Base-by-base conservation (phyloP, 2,113 vertebrate genomes). In the Anser brachyrhynchus region DNA sequence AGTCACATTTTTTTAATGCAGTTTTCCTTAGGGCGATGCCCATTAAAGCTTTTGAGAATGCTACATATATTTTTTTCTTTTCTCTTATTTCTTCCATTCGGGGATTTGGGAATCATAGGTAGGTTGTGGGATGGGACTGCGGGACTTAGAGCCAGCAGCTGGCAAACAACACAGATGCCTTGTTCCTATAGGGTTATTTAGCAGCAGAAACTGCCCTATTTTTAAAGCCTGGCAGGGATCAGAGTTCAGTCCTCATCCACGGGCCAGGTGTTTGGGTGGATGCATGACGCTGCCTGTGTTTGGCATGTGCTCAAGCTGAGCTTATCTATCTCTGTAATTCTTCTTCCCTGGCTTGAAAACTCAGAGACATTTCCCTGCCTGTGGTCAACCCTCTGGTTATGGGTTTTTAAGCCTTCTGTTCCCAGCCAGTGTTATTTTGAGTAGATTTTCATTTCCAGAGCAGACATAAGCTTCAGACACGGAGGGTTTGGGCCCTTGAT, bases 1-100 rank as follows among this genome's bases (percentile, higher is more conserved):
- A 44, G 26, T 19, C 55, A 19, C 13, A 19, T 21, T 33, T 41
- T 37, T 64, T 67, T 7, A 69, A 25, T 43, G 31, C 26, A 39
- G 0, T 0, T 5, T 6, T 72, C 76, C 71, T 73, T 59, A 23
- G 11, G 15, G 28, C 0, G 1, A 55, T 46, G 31, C 31, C 52
- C 59, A 29, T 37, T 4, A 39, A 41, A 75, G 10, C 28, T 55
- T 66, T 84, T 11, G 52, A 70, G n/a, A n/a, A 65, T 55, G n/a
- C 26, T 26, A 3, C 43, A 77, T 52, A 21, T 49, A 46, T 21
- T 20, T 46, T 4, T 10, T 46, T 49, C 21, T 92, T 81, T 91
- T 71, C 39, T 59, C 33, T 64, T 89, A 39, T 33, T 1, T 1
- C 28, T 84, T 35, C 58, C 67, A 2, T 55, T 57, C 20, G 33